Percentiles rank a stretch among this genome's conserved stretches.
phyloP scores from a whole-genome alignment of 1,140 invertebrate species.

The Dinoponera quadriceps region DNA sequence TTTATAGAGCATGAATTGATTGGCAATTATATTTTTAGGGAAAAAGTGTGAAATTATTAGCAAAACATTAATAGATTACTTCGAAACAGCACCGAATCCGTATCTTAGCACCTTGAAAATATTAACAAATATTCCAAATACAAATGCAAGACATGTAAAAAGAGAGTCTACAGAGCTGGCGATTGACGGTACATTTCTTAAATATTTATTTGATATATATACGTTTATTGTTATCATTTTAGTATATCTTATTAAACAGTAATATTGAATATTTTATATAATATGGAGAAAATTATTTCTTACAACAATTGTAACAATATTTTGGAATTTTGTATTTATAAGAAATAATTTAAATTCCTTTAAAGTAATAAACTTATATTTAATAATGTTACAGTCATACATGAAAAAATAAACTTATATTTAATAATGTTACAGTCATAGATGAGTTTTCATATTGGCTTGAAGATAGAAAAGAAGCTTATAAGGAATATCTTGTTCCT shows the following conservation, averaged over 20 bases:
- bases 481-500: conserved; percentile 81
- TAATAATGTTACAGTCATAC: conserved; percentile 84
- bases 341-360: neutral
- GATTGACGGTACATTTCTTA: conserved; percentile 80
- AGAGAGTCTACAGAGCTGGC: conserved; percentile 84
- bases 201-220: conserved; percentile 41
- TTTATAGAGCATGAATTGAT: conserved; percentile 15
- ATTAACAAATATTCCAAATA: conserved; percentile 87
- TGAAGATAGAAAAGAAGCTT: conserved; percentile 75
- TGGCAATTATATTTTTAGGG: conserved; percentile 79
- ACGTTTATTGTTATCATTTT: neutral
- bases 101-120: conserved; percentile 86
- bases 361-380: conserved; percentile 12
- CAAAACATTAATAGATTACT: conserved; percentile 85
- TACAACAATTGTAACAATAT: neutral
- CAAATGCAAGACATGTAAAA: conserved; percentile 86
- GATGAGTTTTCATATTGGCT: conserved; percentile 87
- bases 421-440: conserved; percentile 83
- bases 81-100: conserved; percentile 85
- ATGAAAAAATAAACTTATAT: too few relatives aligned
- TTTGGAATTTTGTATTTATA: neutral
- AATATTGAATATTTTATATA: neutral
- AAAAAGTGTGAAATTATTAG: conserved; percentile 86
- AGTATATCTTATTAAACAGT: too few relatives aligned
- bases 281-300: neutral